These are phyloP conservation scores for Lasioglossum calceatum DNA, from an alignment of 2,888 invertebrate genomes.

Conservation along the genomic window DNA sequence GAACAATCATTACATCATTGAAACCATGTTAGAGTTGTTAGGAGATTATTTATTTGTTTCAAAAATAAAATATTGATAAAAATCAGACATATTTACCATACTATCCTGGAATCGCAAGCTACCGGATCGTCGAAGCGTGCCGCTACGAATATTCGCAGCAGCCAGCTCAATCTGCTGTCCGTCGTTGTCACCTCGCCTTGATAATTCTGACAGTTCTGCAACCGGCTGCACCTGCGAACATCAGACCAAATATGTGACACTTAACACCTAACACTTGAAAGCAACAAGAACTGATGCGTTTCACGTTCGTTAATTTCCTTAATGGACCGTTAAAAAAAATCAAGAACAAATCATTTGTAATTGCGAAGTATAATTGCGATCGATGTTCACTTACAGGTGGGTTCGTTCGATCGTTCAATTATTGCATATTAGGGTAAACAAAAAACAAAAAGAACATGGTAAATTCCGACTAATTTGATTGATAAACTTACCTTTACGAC, in stretches of 20 bases:
- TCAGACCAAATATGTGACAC: not conserved
- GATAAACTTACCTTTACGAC: conserved; percentile 89
- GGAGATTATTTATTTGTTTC: not conserved
- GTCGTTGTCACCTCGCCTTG: conserved; percentile 90
- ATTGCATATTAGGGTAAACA: not conserved
- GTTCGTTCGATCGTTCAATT: not conserved
- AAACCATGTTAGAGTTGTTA: too few relatives aligned
- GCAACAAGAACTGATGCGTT: not conserved
- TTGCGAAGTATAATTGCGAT: too few relatives aligned
- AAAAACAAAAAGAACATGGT: not conserved
- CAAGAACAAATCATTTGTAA: not conserved
- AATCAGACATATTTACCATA: conserved; percentile 85
- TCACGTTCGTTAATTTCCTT: not conserved
- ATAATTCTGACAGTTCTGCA: conserved; percentile 95
- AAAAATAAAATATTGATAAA: not conserved
- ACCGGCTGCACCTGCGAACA: conserved; percentile 94
- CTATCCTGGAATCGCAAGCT: conserved; percentile 91
- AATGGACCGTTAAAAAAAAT: not conserved
- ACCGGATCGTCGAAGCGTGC: conserved; percentile 93
- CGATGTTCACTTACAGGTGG: too few relatives aligned
- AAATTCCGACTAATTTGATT: not conserved
- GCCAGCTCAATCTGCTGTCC: conserved; percentile 89
- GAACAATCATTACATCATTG: too few relatives aligned
- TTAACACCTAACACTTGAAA: not conserved
- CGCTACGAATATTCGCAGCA: conserved; percentile 89